phyloP scores from a whole-genome alignment of 2,888 invertebrate genomes.

The Theretra japonica region DNA sequence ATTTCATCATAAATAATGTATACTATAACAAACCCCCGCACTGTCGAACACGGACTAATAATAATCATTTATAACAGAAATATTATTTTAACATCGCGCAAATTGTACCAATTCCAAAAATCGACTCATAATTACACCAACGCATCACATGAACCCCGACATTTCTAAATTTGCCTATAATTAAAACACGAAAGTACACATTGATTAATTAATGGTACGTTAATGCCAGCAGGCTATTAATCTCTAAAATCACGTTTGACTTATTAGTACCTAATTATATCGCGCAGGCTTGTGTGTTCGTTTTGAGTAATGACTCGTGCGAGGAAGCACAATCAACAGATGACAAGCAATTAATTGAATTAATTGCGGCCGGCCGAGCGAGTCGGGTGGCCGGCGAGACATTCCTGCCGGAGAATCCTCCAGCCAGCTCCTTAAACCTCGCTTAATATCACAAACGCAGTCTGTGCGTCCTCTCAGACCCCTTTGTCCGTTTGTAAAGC shows the following conservation, averaged over 20 bases:
- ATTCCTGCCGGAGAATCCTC: constrained; percentile 23
- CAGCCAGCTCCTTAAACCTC: constrained; percentile 16
- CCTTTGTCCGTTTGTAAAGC: constrained; percentile 4
- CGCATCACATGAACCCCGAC: not conserved
- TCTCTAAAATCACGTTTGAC: constrained; percentile 61
- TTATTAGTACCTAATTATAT: constrained; percentile 68
- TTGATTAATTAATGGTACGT: constrained; percentile 51
- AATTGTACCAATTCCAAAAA: not conserved
- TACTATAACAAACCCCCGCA: too few species aligned
- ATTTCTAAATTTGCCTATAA: constrained; percentile 39
- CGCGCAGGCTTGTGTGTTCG: constrained; percentile 34
- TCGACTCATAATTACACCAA: not conserved
- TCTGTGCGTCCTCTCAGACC: not conserved
- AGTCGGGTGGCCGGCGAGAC: constrained; percentile 18
- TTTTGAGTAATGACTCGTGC: constrained; percentile 76
- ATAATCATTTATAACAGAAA: not conserved
- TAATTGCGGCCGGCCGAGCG: constrained; percentile 60
- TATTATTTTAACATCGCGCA: not conserved
- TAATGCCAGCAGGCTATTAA: constrained; percentile 54
- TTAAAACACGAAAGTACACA: constrained; percentile 39
- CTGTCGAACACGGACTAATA: too few species aligned
- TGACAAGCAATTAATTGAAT: constrained; percentile 78
- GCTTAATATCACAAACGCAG: constrained; percentile 22
- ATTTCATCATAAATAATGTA: too few species aligned
- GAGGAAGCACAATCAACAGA: constrained; percentile 73